Evolutionary conservation across 1,140 invertebrate genomes (phyloP), one percentile per base, ranked within the genome.

Genomic region (Pseudobourletiella spinata): DNA sequence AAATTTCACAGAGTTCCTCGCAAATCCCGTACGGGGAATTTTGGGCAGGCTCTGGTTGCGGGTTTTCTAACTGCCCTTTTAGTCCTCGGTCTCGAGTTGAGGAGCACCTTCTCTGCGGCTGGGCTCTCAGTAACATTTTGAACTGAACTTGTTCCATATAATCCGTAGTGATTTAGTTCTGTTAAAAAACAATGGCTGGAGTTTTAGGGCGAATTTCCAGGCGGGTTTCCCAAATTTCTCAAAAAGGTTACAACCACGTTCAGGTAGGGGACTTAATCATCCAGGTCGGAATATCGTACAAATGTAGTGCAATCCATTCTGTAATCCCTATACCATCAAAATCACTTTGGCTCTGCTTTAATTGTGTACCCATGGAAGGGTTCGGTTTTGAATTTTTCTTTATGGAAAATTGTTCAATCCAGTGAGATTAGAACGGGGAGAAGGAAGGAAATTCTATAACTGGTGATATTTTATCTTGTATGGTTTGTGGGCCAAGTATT

Each of bases 201-300:
- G 60, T 68, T 28, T 54, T 68, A 15, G 61, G 63, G 32, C 59
- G 63, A 55, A 42, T 65, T 61, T 62, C 63, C 14, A 20, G 44
- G 16, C 56, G 51, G 18, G 51, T 57, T 39, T 26, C 61, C 24
- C 62, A 65, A 32, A 48, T 68, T 3, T 68, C 67, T 14, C 64
- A 57, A 60, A 62, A 56, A 50, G 52, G 63, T 44, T 56, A 35
- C 28, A 61, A 24, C 16, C 32, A 39, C 22, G 55, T 57, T 51
- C 63, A 65, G 57, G 63, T 68, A n/a, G n/a, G 24, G 60, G 26
- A 3, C n/a, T 39, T 39, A 39, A 39, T 39, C 8, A 39, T 39
- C n/a, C n/a, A 39, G 32, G 8, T 39, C 8, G 8, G n/a, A 57
- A 42, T 35, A 39, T 20, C 4, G 24, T 35, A 8, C 15, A 30